A percentile compares a stretch with the other conserved stretches of the same genome.
Conservation (phyloP, 1,140 invertebrate species). For the Brevipalpus yothersi region DNA sequence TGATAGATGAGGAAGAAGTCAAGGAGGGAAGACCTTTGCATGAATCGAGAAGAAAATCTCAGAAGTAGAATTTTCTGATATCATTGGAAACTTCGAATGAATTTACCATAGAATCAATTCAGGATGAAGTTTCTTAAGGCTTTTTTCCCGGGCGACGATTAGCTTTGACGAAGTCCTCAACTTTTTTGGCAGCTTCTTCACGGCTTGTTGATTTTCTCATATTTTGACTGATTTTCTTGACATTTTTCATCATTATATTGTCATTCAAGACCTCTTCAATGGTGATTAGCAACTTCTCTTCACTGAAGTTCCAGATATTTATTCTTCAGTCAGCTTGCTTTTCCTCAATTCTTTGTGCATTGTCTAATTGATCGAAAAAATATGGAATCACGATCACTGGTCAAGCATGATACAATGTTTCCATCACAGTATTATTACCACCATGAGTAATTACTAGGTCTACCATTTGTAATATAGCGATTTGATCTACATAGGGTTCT, state of each 20-base stretch:
- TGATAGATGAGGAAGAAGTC: too few species aligned
- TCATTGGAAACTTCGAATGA: too few species aligned
- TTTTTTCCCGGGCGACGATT: too few species aligned
- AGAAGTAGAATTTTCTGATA: too few species aligned
- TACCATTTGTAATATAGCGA: neutral
- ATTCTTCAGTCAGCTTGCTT: neutral
- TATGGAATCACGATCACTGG: conserved; percentile 3
- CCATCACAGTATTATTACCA: conserved; percentile 10
- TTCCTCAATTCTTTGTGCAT: conserved; percentile 5
- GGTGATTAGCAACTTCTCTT: neutral
- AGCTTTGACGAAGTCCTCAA: neutral
- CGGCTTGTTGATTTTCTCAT: neutral
- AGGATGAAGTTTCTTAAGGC: too few species aligned
- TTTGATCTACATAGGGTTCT: conserved; percentile 1
- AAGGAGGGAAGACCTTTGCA: too few species aligned
- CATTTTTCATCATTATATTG: neutral
- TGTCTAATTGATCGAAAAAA: conserved; percentile 9
- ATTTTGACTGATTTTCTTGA: neutral
- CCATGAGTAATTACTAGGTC: conserved; percentile 17
- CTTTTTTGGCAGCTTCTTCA: neutral
- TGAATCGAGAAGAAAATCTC: too few species aligned
- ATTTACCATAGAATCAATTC: too few species aligned
- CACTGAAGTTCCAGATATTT: neutral
- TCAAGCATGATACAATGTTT: neutral
- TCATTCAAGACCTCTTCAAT: neutral